These are phyloP conservation scores for Beris morrisii DNA, from an alignment of 2,888 invertebrate species.

Conservation along the genomic window DNA sequence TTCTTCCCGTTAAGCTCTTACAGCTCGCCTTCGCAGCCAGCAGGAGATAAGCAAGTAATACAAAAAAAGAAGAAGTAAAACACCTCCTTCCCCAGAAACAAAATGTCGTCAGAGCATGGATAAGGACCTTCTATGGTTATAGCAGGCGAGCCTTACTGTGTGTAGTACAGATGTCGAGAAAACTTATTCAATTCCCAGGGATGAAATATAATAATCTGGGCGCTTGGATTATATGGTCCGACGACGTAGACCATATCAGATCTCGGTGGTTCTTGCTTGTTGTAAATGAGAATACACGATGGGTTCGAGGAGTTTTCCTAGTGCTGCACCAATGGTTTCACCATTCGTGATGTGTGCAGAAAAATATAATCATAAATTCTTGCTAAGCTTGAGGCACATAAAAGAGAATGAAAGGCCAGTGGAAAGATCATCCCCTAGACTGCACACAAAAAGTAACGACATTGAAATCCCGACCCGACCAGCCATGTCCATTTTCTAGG, in stretches of 20 bases:
- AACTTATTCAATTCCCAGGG: conserved; percentile 27
- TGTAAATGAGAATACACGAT: conserved; percentile 31
- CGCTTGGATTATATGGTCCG: conserved; percentile 30
- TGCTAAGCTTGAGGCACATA: conserved; percentile 26
- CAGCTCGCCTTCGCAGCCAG: conserved; percentile 9
- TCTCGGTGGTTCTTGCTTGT: conserved; percentile 1
- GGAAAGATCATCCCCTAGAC: conserved; percentile 9
- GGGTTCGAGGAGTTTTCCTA: conserved; percentile 19
- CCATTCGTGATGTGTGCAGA: conserved; percentile 16
- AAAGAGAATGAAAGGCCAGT: conserved; percentile 20
- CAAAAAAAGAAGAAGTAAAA: conserved; percentile 22
- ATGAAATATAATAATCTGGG: conserved; percentile 37
- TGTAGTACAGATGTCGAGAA: too few species aligned
- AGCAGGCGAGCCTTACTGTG: too few species aligned
- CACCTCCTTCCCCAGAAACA: conserved; percentile 3
- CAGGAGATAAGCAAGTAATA: conserved; percentile 27
- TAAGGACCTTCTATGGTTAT: background rate
- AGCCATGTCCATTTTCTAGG: background rate
- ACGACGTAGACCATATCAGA: conserved; percentile 12
- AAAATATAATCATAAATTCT: conserved; percentile 32
- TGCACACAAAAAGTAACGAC: conserved; percentile 23
- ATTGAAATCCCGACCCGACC: background rate
- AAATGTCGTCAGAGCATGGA: conserved; percentile 9
- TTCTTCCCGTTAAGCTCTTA: too few species aligned
- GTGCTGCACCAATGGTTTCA: conserved; percentile 22